A percentile compares a stretch with the other conserved stretches of the same genome.
Evolutionary conservation across 2,888 invertebrate genomes (phyloP).

Genomic region (Heliothis peltigera): DNA sequence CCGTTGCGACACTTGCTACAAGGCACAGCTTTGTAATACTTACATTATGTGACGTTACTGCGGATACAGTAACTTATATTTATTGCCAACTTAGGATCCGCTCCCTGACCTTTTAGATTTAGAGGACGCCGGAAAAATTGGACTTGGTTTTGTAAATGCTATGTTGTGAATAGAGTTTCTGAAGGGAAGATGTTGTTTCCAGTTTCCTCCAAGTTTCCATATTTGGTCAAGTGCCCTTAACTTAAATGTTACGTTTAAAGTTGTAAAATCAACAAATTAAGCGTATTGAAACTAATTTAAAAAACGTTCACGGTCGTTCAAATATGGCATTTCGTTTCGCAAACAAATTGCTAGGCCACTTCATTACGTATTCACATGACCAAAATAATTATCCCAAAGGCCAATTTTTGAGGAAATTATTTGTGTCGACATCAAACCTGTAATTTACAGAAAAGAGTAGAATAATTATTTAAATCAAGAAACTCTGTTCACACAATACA

Average conservation of each 20-base stretch:
- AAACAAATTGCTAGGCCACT: constrained; percentile 33
- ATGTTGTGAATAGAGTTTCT: neutral
- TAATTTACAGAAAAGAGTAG: constrained; percentile 44
- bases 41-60: constrained; percentile 54
- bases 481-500: constrained; percentile 67
- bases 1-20: constrained; percentile 62
- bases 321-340: constrained; percentile 41
- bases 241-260: constrained; percentile 16
- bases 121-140: constrained; percentile 20
- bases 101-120: constrained; percentile 30
- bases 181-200: neutral
- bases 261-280: constrained; percentile 31
- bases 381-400: constrained; percentile 55
- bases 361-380: constrained; percentile 47
- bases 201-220: neutral
- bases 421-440: constrained; percentile 42
- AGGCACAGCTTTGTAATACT: constrained; percentile 45
- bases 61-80: constrained; percentile 43
- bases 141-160: constrained; percentile 11
- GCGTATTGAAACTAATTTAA: constrained; percentile 11
- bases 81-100: constrained; percentile 36
- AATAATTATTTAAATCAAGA: constrained; percentile 62
- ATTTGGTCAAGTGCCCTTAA: constrained; percentile 30
- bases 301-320: constrained; percentile 44
- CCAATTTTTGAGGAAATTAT: constrained; percentile 50